Percentiles rank a stretch among this genome's conserved stretches.
These are phyloP conservation scores for Aphyosemion australe DNA, from an alignment of 2,113 vertebrate genomes.

Conservation along the genomic window DNA sequence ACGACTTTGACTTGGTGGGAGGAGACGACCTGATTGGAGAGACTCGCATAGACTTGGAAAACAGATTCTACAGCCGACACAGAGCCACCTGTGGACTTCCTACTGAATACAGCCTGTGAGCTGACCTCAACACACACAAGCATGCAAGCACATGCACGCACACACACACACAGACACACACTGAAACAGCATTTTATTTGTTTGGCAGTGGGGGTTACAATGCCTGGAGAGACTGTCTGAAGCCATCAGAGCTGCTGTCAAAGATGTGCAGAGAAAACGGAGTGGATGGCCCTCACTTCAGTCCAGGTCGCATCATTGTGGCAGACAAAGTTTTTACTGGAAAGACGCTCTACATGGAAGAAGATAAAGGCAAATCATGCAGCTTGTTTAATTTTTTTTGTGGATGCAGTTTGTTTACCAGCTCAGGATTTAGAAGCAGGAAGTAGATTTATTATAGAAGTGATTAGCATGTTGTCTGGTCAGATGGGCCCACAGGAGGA, in stretches of 20 bases:
- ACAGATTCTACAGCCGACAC: conserved; percentile 93
- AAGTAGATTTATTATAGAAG: no score
- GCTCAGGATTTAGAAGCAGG: background rate
- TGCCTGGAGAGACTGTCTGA: conserved; percentile 91
- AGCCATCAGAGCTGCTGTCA: conserved; percentile 88
- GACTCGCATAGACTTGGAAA: conserved; percentile 94
- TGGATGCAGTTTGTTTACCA: no score
- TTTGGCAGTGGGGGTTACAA: conserved; percentile 92
- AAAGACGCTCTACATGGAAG: conserved; percentile 86
- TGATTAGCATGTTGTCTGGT: no score
- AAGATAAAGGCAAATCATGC: conserved; percentile 70
- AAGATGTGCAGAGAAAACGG: conserved; percentile 89
- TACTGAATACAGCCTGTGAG: conserved; percentile 90
- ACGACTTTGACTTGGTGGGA: conserved; percentile 91
- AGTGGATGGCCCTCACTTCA: conserved; percentile 83
- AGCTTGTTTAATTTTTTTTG: no score
- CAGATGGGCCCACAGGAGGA: no score
- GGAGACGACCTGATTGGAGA: conserved; percentile 96
- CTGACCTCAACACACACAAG: background rate
- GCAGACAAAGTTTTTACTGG: conserved; percentile 86
- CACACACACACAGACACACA: background rate
- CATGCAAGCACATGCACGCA: no score
- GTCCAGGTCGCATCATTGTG: conserved; percentile 87
- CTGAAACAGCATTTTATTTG: background rate
- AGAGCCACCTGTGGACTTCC: conserved; percentile 91